Conservation (phyloP, 2,797 vertebrate species). For the Lemur catta region DNA sequence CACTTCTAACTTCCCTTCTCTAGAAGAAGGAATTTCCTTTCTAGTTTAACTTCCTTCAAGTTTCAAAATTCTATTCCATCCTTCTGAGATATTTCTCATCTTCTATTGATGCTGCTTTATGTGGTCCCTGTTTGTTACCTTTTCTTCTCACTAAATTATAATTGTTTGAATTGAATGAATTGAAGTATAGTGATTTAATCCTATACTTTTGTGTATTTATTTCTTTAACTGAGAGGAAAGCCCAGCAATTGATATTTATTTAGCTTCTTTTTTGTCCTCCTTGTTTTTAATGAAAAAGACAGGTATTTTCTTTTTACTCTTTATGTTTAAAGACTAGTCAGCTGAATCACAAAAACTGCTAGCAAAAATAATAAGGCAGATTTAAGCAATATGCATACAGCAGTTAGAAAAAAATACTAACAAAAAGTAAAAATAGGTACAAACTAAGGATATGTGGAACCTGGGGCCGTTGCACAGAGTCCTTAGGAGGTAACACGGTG, state of each 20-base stretch:
- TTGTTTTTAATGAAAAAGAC: not conserved
- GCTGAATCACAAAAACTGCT: not conserved
- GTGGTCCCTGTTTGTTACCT: not conserved
- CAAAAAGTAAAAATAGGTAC: not conserved
- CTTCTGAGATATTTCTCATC: not conserved
- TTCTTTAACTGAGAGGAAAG: not conserved
- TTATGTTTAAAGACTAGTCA: conserved; percentile 15
- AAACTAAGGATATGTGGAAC: not conserved
- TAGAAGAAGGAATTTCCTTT: conserved; percentile 1
- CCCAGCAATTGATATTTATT: not conserved
- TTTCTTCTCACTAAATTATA: not conserved
- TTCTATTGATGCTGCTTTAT: not conserved
- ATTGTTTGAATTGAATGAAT: not conserved
- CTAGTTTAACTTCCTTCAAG: not conserved
- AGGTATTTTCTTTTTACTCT: not conserved
- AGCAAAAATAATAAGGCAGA: not conserved
- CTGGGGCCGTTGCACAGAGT: not conserved
- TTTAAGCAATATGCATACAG: not conserved
- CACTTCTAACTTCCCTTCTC: not conserved
- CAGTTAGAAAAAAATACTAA: not conserved
- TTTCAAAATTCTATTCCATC: not conserved
- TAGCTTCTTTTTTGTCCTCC: not conserved
- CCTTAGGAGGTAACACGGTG: not conserved
- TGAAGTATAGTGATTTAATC: not conserved
- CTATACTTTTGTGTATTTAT: not conserved